Evolutionary conservation across 2,888 invertebrate species (phyloP).

Genomic region (Stictocephala bisonia): DNA sequence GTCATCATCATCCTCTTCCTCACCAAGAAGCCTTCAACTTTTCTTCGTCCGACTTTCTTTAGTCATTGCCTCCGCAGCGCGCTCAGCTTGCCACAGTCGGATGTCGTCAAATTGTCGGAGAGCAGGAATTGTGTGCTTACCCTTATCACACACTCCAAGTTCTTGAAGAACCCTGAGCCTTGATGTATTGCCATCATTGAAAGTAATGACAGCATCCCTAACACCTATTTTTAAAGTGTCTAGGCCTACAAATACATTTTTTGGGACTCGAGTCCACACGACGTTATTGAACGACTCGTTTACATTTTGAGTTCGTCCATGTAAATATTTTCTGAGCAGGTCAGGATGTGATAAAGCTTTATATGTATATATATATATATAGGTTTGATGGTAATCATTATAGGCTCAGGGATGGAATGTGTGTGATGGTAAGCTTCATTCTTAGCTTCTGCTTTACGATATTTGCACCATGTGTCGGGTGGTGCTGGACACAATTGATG

Average conservation of each 20-base stretch:
- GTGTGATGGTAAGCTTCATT: no score
- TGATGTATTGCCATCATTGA: slow-evolving; percentile 30
- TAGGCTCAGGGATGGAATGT: slow-evolving; percentile 8
- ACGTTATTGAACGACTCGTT: slow-evolving; percentile 30
- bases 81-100: not conserved
- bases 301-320: slow-evolving; percentile 22
- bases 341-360: no score
- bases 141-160: not conserved
- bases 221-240: not conserved
- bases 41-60: slow-evolving; percentile 3
- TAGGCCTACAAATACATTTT: not conserved
- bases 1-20: slow-evolving; percentile 18
- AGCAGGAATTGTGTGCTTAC: not conserved
- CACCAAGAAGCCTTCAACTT: not conserved
- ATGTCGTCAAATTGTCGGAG: not conserved
- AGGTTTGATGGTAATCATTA: not conserved
- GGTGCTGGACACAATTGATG: no score
- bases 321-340: slow-evolving; percentile 11
- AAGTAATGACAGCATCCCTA: not conserved
- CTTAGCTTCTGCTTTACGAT: no score
- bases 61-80: slow-evolving; percentile 9
- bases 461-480: no score
- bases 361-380: not conserved
- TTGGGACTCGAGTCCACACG: not conserved
- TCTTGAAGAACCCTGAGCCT: slow-evolving; percentile 1